Conservation (phyloP, 2,113 vertebrate genomes). For the Plectropomus leopardus region DNA sequence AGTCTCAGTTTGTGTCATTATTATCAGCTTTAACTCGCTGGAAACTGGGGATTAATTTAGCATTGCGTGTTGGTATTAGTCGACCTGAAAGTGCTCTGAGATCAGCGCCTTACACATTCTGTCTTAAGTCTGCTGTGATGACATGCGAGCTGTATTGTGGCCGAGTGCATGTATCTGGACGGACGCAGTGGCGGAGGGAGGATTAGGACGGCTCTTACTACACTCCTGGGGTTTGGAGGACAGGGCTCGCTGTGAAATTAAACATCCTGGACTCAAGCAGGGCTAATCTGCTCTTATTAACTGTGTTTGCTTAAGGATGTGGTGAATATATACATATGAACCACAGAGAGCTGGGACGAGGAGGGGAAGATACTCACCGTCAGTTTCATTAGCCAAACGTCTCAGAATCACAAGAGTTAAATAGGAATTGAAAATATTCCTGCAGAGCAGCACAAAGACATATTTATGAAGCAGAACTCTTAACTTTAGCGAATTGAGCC, state of each 20-base stretch:
- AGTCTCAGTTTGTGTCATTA: slow-evolving; percentile 6
- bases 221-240: slow-evolving; percentile 35
- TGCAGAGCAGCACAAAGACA: neutral
- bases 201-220: slow-evolving; percentile 45
- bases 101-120: neutral
- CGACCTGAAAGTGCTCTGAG: slow-evolving; percentile 12
- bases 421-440: too few relatives aligned
- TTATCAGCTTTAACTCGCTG: slow-evolving; percentile 8
- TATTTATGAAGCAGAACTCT: neutral
- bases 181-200: neutral
- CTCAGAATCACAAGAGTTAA: neutral
- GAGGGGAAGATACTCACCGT: neutral
- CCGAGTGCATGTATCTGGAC: neutral
- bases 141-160: neutral
- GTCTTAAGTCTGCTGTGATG: neutral
- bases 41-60: slow-evolving; percentile 35
- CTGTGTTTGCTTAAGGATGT: slow-evolving; percentile 10
- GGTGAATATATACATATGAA: slow-evolving; percentile 9
- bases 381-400: neutral
- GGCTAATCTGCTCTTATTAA: slow-evolving; percentile 51
- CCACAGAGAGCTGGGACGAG: neutral
- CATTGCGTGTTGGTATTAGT: neutral
- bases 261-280: slow-evolving; percentile 33
- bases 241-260: slow-evolving; percentile 3
- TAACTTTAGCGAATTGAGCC: too few relatives aligned